Base-by-base conservation (phyloP, 2,113 vertebrate genomes). In the Pterocles burchelli region DNA sequence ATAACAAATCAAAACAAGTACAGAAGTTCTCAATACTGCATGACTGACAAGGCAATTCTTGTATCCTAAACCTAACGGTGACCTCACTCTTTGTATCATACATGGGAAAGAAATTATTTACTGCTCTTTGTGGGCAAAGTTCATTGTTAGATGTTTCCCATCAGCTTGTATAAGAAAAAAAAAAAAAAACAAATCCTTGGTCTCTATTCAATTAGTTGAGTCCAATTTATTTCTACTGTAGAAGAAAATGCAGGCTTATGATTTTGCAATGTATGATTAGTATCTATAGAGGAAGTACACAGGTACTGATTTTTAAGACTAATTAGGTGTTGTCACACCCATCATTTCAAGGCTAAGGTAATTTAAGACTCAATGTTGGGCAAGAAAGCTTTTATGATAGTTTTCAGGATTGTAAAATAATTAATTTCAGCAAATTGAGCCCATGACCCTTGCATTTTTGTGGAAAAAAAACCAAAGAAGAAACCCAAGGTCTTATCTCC, bases 401-500 rank as follows among this genome's bases (percentile, higher is more conserved):
- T 78, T 78, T 94, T 55, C 38, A 75, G 54, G 43, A 68, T 80
- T 85, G 11, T 24, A 82, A 63, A 86, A 70, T 36, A 77, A 70
- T 41, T 57, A 10, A 16, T 9, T 59, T 94, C 38, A 81, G 66
- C 43, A n/a, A 89, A 77, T 11, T 71, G 25, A 93, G 21, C 4
- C 24, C 21, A 43, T 1, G 1, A 38, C 15, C 2, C 76, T 79
- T 54, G 5, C 6, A 28, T 85, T 90, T 88, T 68, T 67, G 10
- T 20, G 2, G 3, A 10, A 36, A 49, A 61, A 13, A 22, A 7
- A 1, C 1, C 1, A 8, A 31, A 26, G 9, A 78, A 78, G 31
- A 52, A 90, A 63, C 10, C 1, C 4, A 49, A 13, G 34, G 16
- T 36, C 14, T 67, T 72, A 24, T 15, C 15, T 55, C 29, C 45